Base-by-base conservation (phyloP, 1,140 invertebrate genomes). In the Heliconius eleuchia region DNA sequence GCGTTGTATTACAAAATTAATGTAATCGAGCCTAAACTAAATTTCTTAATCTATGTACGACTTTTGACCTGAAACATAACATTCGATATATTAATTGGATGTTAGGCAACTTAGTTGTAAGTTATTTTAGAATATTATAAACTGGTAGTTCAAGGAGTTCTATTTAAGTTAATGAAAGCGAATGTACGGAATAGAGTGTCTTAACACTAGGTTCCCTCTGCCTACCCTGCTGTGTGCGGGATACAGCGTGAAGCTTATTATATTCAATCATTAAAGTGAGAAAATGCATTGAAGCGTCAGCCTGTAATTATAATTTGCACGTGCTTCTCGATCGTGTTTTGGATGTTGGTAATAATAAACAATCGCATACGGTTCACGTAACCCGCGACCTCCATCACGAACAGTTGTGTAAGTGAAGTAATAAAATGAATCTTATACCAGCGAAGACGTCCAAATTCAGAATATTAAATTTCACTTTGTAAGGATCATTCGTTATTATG, bases 1-100 rank as follows among this genome's bases (percentile, higher is more conserved):
- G 75, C 84, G 81, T 76, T 82, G 79, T 77, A 76, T 83, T 87
- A 81, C 83, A 84, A 87, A 85, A 86, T 70, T 50, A 37, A 74
- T 74, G 71, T 83, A 85, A 83, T 81, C 76, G 81, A 80, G 76
- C 76, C 80, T 78, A 85, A 80, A 80, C 71, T 74, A 79, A 85
- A 84, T 83, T 86, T 83, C 77, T 74, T 81, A 83, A 88, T 80
- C 60, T 73, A 71, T 83, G 75, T 79, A 82, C 74, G 73, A 80
- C 84, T 82, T 80, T 80, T 83, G 84, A 80, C 84, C 80, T 71
- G 57, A 71, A 78, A 82, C 75, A 81, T 71, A 79, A 66, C 74
- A 79, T 84, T 74, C 77, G 80, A 79, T 79, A 60, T 77, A 83
- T 81, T 82, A 82, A 79, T 75, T 78, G 72, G 52, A 79, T 78